Base-by-base conservation (phyloP, 2,113 vertebrate species). In the Sapajus apella region DNA sequence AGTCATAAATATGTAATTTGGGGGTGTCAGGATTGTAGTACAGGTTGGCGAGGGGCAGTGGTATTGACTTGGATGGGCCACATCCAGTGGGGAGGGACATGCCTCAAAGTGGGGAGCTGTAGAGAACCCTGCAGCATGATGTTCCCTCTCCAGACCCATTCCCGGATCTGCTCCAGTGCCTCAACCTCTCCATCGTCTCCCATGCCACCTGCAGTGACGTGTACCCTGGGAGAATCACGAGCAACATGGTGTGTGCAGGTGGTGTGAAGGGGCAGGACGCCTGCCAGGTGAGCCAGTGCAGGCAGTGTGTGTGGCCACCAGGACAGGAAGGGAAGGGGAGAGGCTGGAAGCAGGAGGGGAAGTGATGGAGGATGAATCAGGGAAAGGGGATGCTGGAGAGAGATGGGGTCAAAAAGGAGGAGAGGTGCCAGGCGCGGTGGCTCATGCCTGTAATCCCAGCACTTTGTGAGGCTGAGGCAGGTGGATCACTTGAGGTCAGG, bases 101-200 rank as follows among this genome's bases (percentile, higher is more conserved):
- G n/a, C 40, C 20, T 20, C 43, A 21, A 40, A 50, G 27, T 45
- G 55, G 66, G 61, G 37, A 70, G 70, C 66, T 84, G 1, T 27
- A 75, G 17, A 52, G 47, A 30, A 5, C 8, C 12, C 64, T 10
- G 3, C 0, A 25, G 23, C 50, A 66, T 17, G 35, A 8, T 20
- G 56, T 89, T 76, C 50, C 64, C 6, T 50, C 52, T 17, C 16
- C 81, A 98, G 98, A 50, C 8, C 95, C 91, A 2, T 97, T 95
- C 43, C 96, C 97, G 2, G 97, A 98, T 87, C 84, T 11, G 43
- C 98, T 97, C 23, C 97, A 98, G 10, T 98, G 98, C 50, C 95
- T 98, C 43, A 90, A 91, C 43, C 58, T 97, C 75, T 75, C 94
- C 83, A 95, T 96, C 1, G 88, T 98, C 61, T 70, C 97, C 21